These are phyloP conservation scores for Halcyon malimbica DNA, from an alignment of 2,113 vertebrate genomes.

Conservation along the genomic window DNA sequence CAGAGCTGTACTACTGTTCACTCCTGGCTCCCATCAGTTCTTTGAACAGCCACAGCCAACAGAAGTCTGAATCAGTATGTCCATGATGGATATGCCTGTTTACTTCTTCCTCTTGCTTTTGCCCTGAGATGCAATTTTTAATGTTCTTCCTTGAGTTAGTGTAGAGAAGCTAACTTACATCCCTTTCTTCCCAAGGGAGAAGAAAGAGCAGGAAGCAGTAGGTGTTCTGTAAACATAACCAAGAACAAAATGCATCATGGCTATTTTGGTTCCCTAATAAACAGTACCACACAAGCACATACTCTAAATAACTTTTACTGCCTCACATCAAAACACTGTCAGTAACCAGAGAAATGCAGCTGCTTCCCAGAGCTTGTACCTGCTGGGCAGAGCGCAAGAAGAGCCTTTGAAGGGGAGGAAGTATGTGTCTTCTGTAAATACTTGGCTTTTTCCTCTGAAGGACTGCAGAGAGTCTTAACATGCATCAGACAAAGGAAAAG, in stretches of 20 bases:
- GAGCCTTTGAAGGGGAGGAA: not conserved
- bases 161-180: not conserved
- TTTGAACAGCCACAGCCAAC: not conserved
- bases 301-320: slow-evolving; percentile 21
- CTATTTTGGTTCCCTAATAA: slow-evolving; percentile 21
- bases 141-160: not conserved
- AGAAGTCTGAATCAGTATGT: not conserved
- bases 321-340: slow-evolving; percentile 1
- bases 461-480: not conserved
- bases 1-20: not conserved
- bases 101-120: not conserved
- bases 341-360: slow-evolving; percentile 27
- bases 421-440: not conserved
- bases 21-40: not conserved
- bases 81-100: not conserved
- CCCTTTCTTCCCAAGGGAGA: not conserved
- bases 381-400: not conserved
- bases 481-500: not conserved
- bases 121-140: not conserved
- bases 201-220: slow-evolving; percentile 9
- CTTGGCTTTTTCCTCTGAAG: not conserved
- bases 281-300: not conserved
- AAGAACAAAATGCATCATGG: not conserved
- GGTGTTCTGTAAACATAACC: slow-evolving; percentile 18
- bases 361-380: slow-evolving; percentile 17